phyloP scores from a whole-genome alignment of 2,797 vertebrate genomes.

The Liasis olivaceus region DNA sequence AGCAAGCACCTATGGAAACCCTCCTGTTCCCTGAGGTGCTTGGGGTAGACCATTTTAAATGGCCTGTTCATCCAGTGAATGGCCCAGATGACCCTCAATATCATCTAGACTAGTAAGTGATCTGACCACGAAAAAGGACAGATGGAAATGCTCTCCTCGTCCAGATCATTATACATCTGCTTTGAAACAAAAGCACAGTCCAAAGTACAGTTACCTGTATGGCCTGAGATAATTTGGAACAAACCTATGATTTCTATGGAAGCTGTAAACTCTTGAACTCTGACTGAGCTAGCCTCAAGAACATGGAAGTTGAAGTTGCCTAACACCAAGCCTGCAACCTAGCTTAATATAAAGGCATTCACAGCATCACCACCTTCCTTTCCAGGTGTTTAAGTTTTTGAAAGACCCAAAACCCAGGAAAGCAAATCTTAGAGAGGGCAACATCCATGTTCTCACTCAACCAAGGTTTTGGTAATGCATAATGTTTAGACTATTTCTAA shows the following conservation, averaged over 20 bases:
- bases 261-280: background rate
- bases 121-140: background rate
- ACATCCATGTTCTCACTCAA: background rate
- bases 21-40: background rate
- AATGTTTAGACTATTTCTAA: background rate
- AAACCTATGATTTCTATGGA: background rate
- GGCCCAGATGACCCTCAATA: background rate
- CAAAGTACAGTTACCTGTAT: no score
- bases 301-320: background rate
- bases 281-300: background rate
- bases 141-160: background rate
- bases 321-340: background rate
- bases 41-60: background rate
- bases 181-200: background rate
- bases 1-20: background rate
- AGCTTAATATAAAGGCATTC: background rate
- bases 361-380: background rate
- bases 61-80: background rate
- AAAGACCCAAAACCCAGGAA: background rate
- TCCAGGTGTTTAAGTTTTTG: background rate
- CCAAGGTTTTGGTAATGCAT: background rate
- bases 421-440: background rate
- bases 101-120: background rate
- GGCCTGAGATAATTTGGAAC: background rate
- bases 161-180: background rate